Percentiles rank a stretch among this genome's conserved stretches.
Evolutionary conservation across 2,888 invertebrate genomes (phyloP).

Genomic region (Pheosia gnoma): DNA sequence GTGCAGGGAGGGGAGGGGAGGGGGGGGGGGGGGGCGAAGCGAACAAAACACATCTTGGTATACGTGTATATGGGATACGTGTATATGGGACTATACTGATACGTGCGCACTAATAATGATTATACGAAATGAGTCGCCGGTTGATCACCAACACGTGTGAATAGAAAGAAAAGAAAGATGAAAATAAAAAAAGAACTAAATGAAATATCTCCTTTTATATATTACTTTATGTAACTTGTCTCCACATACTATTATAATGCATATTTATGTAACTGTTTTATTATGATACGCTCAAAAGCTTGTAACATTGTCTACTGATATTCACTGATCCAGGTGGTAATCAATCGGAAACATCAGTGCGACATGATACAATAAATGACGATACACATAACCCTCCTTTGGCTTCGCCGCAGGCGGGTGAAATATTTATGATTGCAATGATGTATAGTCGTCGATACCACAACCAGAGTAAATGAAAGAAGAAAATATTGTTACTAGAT

Average conservation of each 20-base stretch:
- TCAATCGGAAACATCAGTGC: background rate
- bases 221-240: no score
- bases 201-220: no score
- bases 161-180: background rate
- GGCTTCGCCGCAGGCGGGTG: no score
- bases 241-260: no score
- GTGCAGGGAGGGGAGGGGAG: slow-evolving; percentile 1
- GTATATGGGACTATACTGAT: background rate
- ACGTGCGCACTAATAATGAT: slow-evolving; percentile 1
- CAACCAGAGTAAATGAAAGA: background rate
- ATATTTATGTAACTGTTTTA: no score
- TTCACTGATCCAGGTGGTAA: background rate
- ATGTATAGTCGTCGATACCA: background rate
- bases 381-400: background rate
- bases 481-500: background rate
- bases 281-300: no score
- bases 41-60: background rate
- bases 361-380: background rate
- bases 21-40: slow-evolving; percentile 4
- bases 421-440: background rate
- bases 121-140: background rate
- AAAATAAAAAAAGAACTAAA: background rate
- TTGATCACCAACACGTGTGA: background rate
- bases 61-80: no score
- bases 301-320: no score